Evolutionary conservation across 1,140 invertebrate genomes (phyloP).

Genomic region (Nasonia vitripennis): DNA sequence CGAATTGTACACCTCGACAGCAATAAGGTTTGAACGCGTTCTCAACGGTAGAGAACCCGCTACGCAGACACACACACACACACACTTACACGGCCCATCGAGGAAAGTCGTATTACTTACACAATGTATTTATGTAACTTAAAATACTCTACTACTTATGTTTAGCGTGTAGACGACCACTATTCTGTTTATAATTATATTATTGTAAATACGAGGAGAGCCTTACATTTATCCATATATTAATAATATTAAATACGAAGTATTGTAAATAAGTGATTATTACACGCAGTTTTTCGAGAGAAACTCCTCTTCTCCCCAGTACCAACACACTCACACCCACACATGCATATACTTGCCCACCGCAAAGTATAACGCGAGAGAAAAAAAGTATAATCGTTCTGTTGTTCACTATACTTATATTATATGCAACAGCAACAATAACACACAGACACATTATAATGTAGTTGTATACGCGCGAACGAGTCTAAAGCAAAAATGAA

Average conservation of each 20-base stretch:
- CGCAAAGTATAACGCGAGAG: neutral
- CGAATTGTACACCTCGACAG: conserved; percentile 48
- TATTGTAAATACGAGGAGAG: conserved; percentile 53
- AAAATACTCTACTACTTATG: conserved; percentile 53
- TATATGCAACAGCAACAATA: neutral
- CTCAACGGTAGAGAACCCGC: conserved; percentile 49
- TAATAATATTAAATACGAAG: conserved; percentile 51
- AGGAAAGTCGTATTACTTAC: conserved; percentile 52
- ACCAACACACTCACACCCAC: neutral
- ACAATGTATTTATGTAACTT: conserved; percentile 52
- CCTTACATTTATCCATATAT: conserved; percentile 49
- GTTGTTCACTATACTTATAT: neutral
- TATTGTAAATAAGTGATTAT: conserved; percentile 54
- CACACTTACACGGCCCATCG: conserved; percentile 22
- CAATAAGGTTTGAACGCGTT: conserved; percentile 44
- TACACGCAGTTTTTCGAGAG: conserved; percentile 48
- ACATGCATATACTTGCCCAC: neutral
- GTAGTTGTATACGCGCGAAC: neutral
- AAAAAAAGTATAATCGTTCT: neutral
- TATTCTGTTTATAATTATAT: conserved; percentile 49
- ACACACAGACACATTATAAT: neutral
- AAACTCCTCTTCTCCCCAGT: conserved; percentile 11
- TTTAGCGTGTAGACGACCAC: conserved; percentile 48
- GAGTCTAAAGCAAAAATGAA: neutral
- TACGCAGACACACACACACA: neutral